A percentile compares a stretch with the other conserved stretches of the same genome.
phyloP scores from a whole-genome alignment of 2,888 invertebrate genomes.

The Tipula helvola region DNA sequence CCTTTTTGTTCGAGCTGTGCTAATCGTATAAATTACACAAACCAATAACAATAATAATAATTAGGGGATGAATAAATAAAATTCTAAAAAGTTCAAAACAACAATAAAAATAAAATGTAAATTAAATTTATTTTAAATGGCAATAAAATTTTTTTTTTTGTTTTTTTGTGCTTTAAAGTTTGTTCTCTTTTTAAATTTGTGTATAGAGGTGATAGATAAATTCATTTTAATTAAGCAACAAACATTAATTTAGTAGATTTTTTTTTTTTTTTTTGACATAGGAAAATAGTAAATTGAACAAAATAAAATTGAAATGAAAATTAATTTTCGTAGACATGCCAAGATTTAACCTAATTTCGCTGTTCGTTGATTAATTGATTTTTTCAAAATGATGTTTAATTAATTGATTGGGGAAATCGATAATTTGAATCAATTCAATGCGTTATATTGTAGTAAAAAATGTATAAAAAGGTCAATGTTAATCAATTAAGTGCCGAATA shows the following conservation, averaged over 20 bases:
- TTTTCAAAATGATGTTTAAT: too few relatives aligned
- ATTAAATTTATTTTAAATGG: neutral
- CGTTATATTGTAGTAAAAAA: too few relatives aligned
- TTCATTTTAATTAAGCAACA: neutral
- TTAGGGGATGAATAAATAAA: neutral
- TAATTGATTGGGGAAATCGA: too few relatives aligned
- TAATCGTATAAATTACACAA: neutral
- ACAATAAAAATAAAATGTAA: neutral
- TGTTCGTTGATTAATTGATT: too few relatives aligned
- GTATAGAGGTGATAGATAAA: neutral
- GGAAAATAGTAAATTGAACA: neutral
- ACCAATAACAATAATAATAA: neutral
- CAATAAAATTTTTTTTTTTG: neutral
- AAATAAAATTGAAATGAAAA: neutral
- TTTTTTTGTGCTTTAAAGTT: neutral
- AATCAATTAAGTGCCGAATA: too few relatives aligned
- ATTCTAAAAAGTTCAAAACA: neutral
- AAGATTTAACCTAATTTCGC: neutral
- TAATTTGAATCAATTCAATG: too few relatives aligned
- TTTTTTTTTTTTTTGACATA: neutral
- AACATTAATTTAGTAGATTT: neutral
- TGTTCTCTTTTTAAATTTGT: neutral
- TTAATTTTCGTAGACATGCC: neutral
- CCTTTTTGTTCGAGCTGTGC: neutral
- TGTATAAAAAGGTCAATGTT: too few relatives aligned